These are phyloP conservation scores for Nibea albiflora DNA, from an alignment of 2,113 vertebrate genomes.

Conservation along the genomic window DNA sequence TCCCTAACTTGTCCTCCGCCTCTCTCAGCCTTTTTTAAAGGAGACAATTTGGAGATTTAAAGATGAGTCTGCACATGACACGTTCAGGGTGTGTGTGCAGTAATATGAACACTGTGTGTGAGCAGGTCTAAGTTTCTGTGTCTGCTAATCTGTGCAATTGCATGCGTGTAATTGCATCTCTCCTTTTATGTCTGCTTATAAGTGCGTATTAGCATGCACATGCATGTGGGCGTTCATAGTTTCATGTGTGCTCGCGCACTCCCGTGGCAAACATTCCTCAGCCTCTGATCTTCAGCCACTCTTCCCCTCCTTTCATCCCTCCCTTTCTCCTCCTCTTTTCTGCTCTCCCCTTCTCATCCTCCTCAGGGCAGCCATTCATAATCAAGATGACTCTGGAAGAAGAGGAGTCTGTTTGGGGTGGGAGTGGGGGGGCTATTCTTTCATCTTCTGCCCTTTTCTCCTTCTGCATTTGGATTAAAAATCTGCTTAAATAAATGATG, in stretches of 20 bases:
- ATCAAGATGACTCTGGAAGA: slow-evolving; percentile 57
- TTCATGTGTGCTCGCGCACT: slow-evolving; percentile 34
- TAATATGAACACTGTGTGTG: neutral
- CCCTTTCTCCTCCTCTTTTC: slow-evolving; percentile 34
- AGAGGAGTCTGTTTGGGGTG: slow-evolving; percentile 33
- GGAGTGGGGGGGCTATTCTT: slow-evolving; percentile 35
- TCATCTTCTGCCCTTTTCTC: slow-evolving; percentile 50
- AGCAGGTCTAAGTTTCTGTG: neutral
- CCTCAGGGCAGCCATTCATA: slow-evolving; percentile 61
- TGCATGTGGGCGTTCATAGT: slow-evolving; percentile 36
- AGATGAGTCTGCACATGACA: slow-evolving; percentile 9
- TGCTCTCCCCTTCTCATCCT: slow-evolving; percentile 29
- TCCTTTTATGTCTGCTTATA: slow-evolving; percentile 5
- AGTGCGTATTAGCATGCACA: slow-evolving; percentile 19
- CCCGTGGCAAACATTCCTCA: slow-evolving; percentile 58
- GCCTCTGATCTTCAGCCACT: slow-evolving; percentile 55
- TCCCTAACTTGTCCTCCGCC: slow-evolving; percentile 5
- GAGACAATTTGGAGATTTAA: slow-evolving; percentile 22
- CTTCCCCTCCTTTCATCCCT: slow-evolving; percentile 50
- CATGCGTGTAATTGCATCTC: neutral
- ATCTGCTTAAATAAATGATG: slow-evolving; percentile 28
- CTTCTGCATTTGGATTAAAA: slow-evolving; percentile 41
- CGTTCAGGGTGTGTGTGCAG: neutral
- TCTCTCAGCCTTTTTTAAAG: neutral
- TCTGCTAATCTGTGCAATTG: neutral